phyloP scores from a whole-genome alignment of 2,797 vertebrate genomes.

The Eleutherodactylus coqui region DNA sequence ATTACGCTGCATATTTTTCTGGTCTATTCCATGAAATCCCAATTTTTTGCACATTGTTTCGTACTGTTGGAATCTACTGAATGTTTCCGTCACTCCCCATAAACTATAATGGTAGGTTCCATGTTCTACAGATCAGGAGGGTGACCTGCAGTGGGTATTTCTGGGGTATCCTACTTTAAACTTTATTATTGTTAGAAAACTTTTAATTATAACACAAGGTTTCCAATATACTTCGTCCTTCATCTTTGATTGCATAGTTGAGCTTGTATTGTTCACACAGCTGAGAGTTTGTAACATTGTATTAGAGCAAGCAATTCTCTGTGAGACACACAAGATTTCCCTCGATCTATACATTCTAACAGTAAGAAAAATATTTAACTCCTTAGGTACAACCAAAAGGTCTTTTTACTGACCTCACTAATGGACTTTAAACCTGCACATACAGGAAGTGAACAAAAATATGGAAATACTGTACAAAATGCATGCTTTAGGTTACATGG shows the following conservation, averaged over 20 bases:
- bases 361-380: too few species aligned
- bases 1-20: neutral
- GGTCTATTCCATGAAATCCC: neutral
- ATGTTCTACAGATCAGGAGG: neutral
- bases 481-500: too few species aligned
- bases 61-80: neutral
- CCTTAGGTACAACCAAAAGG: too few species aligned
- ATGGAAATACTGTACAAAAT: too few species aligned
- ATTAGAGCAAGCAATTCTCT: neutral
- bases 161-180: neutral
- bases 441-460: too few species aligned
- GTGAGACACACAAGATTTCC: too few species aligned
- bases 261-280: neutral
- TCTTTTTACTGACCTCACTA: too few species aligned
- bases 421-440: too few species aligned
- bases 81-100: neutral
- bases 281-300: neutral
- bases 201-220: neutral
- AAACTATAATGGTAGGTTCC: neutral
- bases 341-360: too few species aligned
- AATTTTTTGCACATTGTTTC: slow-evolving; percentile 9
- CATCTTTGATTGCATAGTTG: too few species aligned
- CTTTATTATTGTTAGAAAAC: neutral
- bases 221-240: too few species aligned
- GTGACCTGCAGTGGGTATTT: neutral